phyloP scores from a whole-genome alignment of 1,140 invertebrate genomes.

The Drosophila fuyamai region DNA sequence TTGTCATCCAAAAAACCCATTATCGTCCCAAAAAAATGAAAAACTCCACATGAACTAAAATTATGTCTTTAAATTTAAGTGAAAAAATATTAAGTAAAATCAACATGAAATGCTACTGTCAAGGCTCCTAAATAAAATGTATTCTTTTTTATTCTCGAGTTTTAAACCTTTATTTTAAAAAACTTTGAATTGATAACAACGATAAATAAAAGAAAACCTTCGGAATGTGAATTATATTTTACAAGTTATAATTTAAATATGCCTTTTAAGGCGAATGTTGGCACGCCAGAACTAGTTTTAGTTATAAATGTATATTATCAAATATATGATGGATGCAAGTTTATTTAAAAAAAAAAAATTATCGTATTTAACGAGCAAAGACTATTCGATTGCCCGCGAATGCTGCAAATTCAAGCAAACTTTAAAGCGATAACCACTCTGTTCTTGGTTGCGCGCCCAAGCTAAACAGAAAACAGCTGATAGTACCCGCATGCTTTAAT shows the following conservation, averaged over 20 bases:
- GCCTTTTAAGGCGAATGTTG: too few relatives aligned
- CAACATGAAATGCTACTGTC: conserved; percentile 13
- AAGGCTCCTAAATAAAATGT: not conserved
- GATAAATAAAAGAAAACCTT: too few relatives aligned
- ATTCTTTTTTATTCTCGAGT: not conserved
- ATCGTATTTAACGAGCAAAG: too few relatives aligned
- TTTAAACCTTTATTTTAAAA: too few relatives aligned
- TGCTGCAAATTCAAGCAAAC: not conserved
- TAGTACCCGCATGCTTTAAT: conserved; percentile 18
- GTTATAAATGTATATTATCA: too few relatives aligned
- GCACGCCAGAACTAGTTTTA: too few relatives aligned
- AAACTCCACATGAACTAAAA: conserved; percentile 19
- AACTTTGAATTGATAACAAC: too few relatives aligned
- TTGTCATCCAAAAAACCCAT: conserved; percentile 12
- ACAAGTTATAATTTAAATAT: too few relatives aligned
- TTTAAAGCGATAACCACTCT: conserved; percentile 25
- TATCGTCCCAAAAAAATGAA: not conserved
- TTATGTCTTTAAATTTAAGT: conserved; percentile 43
- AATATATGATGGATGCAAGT: too few relatives aligned
- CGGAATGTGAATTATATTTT: too few relatives aligned
- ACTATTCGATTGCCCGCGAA: not conserved
- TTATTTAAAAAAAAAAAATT: too few relatives aligned
- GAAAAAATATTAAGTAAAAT: conserved; percentile 32
- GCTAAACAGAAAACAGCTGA: conserved; percentile 39
- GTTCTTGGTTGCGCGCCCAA: conserved; percentile 14